Evolutionary conservation across 64 coral and sea anemone genomes (phyloP).

Genomic region (Actinia equina): DNA sequence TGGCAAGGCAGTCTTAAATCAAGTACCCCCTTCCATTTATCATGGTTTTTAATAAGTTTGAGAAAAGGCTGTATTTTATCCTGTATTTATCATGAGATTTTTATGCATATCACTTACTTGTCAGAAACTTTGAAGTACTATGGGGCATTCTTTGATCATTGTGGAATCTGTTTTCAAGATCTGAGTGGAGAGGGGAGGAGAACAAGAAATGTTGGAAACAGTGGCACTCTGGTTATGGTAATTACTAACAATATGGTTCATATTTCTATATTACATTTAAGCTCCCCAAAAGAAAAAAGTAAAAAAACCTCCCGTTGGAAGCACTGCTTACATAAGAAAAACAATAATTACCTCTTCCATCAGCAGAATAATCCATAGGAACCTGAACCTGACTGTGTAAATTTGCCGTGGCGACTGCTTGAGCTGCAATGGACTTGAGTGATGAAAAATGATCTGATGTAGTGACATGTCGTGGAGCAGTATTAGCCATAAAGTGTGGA

Average conservation of each 20-base stretch:
- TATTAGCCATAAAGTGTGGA: conserved; percentile 56
- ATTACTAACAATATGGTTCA: too few relatives aligned
- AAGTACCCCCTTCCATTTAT: too few relatives aligned
- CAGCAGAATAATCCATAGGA: conserved; percentile 66
- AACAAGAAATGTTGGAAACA: too few relatives aligned
- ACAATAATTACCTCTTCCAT: conserved; percentile 81
- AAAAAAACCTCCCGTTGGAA: too few relatives aligned
- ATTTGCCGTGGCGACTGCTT: conserved; percentile 87
- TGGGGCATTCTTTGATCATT: conserved; percentile 10
- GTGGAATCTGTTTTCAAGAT: conserved; percentile 12
- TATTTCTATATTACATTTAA: too few relatives aligned
- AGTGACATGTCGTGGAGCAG: conserved; percentile 58
- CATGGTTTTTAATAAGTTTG: too few relatives aligned
- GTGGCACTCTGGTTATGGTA: too few relatives aligned
- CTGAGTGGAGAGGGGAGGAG: neutral
- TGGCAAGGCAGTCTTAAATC: too few relatives aligned
- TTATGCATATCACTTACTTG: conserved; percentile 10
- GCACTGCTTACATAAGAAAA: neutral
- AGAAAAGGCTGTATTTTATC: too few relatives aligned
- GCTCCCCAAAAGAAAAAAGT: too few relatives aligned
- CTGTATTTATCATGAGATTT: too few relatives aligned
- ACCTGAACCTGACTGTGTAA: conserved; percentile 51
- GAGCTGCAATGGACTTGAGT: conserved; percentile 92
- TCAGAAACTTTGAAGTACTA: conserved; percentile 8
- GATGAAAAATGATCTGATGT: conserved; percentile 72